Evolutionary conservation across 35 echinoderm and acorn worm species (phyloP), one percentile per base, ranked within the genome.

Genomic region (Hemicentrotus pulcherrimus): DNA sequence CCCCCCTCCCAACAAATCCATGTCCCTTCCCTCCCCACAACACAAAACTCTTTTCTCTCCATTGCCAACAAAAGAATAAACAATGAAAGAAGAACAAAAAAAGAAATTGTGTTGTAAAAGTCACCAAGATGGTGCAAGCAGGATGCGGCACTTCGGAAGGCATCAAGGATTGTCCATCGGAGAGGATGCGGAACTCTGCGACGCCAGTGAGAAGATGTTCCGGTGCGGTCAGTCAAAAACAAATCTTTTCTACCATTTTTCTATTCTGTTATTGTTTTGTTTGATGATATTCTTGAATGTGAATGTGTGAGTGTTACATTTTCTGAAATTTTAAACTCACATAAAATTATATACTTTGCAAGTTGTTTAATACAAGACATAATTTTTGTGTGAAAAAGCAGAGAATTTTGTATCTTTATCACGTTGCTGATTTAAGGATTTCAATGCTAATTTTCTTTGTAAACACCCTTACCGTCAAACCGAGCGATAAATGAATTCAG

Each of bases 181-280:
- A 2, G 88, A 90, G 88, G 94, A 86, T 92, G 32, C 31, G 32
- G 52, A 46, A 89, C 50, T 94, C 41, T 28, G 55, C 50, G 47
- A 92, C 88, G 46, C 90, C 96, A 41, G 41, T 46, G 58, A 94
- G 88, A 89, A 94, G 91, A 60, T 59, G 86, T 32, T n/a, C 94
- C 58, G 96, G 96, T 96, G 60, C 88, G 96, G 96, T 96, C 96
- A 96, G 96, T 96, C 96, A 90, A 95, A 95, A 86, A 28, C 48
- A 95, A 95, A 61, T 31, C 48, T 95, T 88, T 86, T 95, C 85
- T 95, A 86, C 46, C 46, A 45, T 47, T 95, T 48, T 86, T 95
- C 58, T 95, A 86, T 95, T 95, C 46, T 47, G 32, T 31, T 86
- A 47, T 78, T 78, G 18, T 16, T 11, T 8, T 46, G 15, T 55